Conservation (phyloP, 2,113 vertebrate genomes). For the Mohoua ochrocephala region DNA sequence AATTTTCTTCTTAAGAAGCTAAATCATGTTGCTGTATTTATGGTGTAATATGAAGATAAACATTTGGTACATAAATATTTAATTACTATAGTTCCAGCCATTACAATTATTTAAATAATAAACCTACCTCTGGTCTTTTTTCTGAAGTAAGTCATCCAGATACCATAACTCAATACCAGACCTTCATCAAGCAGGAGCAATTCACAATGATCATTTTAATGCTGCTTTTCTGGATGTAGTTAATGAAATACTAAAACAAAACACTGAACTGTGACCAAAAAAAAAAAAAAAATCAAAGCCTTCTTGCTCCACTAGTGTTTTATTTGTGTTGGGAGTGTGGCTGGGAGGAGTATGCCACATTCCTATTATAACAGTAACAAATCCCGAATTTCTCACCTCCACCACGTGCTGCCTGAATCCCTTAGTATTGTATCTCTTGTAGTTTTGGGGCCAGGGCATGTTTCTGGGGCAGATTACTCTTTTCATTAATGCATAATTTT, state of each 20-base stretch:
- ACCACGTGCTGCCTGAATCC: not conserved
- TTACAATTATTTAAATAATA: not conserved
- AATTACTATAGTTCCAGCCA: not conserved
- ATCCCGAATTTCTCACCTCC: not conserved
- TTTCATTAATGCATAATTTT: not conserved
- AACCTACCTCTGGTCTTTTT: not conserved
- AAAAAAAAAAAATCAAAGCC: not conserved
- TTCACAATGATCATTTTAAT: not conserved
- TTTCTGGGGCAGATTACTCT: not conserved
- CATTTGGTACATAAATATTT: not conserved
- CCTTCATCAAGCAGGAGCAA: conserved; percentile 17
- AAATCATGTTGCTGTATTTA: conserved; percentile 17
- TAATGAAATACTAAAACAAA: not conserved
- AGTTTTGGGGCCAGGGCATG: not conserved
- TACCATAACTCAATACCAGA: not conserved
- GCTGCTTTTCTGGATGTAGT: not conserved
- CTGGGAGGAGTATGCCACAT: not conserved
- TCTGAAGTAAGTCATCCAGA: not conserved
- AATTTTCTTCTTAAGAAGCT: conserved; percentile 30
- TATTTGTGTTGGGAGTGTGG: conserved; percentile 29
- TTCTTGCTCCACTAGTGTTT: conserved; percentile 35
- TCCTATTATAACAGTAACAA: not conserved
- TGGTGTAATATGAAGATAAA: not conserved
- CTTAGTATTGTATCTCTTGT: not conserved
- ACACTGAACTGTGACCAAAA: not conserved